Conservation (phyloP, 2,888 invertebrate genomes). For the Ormyrus labotus region DNA sequence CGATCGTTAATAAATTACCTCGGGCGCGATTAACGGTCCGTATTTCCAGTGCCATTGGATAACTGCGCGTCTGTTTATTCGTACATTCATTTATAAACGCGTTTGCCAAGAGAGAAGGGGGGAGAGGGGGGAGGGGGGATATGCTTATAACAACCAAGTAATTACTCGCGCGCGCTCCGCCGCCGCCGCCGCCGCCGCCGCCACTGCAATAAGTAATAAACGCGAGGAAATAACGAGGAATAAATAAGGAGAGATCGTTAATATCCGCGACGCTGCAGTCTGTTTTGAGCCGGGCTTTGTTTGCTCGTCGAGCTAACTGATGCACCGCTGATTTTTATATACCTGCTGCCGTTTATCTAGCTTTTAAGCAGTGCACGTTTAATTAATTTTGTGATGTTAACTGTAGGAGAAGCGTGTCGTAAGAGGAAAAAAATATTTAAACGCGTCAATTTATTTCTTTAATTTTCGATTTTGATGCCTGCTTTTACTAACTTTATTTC, state of each 20-base stretch:
- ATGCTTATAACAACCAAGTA: conserved; percentile 62
- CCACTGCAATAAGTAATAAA: conserved; percentile 61
- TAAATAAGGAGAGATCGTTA: conserved; percentile 66
- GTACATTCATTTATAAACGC: conserved; percentile 62
- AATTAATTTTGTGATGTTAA: no score
- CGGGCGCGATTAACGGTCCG: conserved; percentile 55
- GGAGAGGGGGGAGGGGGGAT: conserved; percentile 9
- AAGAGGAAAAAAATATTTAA: no score
- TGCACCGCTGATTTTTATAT: conserved; percentile 20
- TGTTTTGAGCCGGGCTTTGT: conserved; percentile 35
- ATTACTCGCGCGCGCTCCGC: conserved; percentile 58
- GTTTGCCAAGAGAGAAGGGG: conserved; percentile 36
- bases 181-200: conserved; percentile 13
- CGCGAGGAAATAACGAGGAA: conserved; percentile 65
- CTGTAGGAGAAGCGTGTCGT: no score
- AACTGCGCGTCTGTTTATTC: conserved; percentile 59
- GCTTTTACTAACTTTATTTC: no score
- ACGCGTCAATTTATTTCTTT: conserved; percentile 1
- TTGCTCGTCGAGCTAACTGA: conserved; percentile 33
- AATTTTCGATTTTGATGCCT: not conserved
- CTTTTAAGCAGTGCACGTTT: no score
- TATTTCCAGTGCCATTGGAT: conserved; percentile 60
- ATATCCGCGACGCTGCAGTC: conserved; percentile 57
- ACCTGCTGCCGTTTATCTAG: not conserved
- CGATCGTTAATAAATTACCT: conserved; percentile 66